A percentile compares a stretch with the other conserved stretches of the same genome.
These are phyloP conservation scores for Arvicanthis niloticus DNA, from an alignment of 2,113 vertebrate genomes.

Conservation along the genomic window DNA sequence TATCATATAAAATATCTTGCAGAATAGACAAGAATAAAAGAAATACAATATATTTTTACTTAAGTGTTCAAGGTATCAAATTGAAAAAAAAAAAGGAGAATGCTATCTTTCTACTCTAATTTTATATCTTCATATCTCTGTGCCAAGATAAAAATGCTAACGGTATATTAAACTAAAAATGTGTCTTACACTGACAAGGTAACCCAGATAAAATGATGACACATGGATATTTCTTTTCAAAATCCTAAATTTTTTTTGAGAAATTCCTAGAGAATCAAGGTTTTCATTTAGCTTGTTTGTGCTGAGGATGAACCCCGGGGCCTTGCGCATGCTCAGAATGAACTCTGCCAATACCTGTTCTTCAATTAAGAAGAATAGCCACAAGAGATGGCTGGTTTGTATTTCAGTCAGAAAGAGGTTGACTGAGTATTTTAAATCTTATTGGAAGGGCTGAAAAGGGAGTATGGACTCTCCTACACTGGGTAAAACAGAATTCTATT, in stretches of 20 bases:
- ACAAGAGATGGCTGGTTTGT: slow-evolving; percentile 82
- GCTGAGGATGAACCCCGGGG: background rate
- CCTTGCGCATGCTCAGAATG: fast-evolving
- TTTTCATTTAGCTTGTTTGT: background rate
- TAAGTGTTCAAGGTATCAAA: slow-evolving; percentile 45
- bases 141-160: slow-evolving; percentile 59
- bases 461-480: slow-evolving; percentile 87
- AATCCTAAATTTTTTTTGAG: slow-evolving; percentile 80
- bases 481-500: slow-evolving; percentile 86
- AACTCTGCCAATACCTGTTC: slow-evolving; percentile 3
- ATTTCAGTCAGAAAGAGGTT: slow-evolving; percentile 84
- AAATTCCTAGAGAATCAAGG: slow-evolving; percentile 18
- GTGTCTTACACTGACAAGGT: slow-evolving; percentile 68
- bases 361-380: slow-evolving; percentile 79
- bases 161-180: slow-evolving; percentile 67
- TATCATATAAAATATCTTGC: slow-evolving; percentile 46
- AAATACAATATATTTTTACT: slow-evolving; percentile 65
- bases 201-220: slow-evolving; percentile 49
- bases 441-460: slow-evolving; percentile 84
- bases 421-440: slow-evolving; percentile 87
- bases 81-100: slow-evolving; percentile 28
- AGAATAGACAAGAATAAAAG: slow-evolving; percentile 70
- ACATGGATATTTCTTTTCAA: slow-evolving; percentile 78
- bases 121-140: slow-evolving; percentile 32
- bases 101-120: slow-evolving; percentile 24